Percentiles rank a stretch among this genome's conserved stretches.
phyloP scores from a whole-genome alignment of 2,888 invertebrate genomes.

The Andrena dorsata region DNA sequence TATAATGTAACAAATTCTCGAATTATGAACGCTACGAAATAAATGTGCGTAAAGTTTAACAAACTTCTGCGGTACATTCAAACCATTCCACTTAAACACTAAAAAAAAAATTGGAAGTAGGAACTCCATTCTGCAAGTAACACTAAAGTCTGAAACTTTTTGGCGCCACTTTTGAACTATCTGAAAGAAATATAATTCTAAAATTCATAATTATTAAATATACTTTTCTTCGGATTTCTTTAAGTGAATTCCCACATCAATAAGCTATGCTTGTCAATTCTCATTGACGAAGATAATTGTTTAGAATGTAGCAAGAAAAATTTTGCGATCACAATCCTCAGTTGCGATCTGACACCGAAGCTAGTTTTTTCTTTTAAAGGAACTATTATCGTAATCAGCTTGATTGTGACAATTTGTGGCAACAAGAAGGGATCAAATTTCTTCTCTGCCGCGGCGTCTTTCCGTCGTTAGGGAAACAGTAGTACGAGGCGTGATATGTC shows the following conservation, averaged over 20 bases:
- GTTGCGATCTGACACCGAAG: neutral
- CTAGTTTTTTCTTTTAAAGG: neutral
- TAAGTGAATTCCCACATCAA: too few relatives aligned
- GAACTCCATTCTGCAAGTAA: too few relatives aligned
- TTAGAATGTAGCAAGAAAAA: too few relatives aligned
- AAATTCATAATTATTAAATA: too few relatives aligned
- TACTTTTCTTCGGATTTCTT: too few relatives aligned
- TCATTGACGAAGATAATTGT: too few relatives aligned
- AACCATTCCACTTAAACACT: too few relatives aligned
- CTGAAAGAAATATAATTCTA: too few relatives aligned
- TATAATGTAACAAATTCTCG: constrained; percentile 79
- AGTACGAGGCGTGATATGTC: constrained; percentile 9
- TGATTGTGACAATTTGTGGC: constrained; percentile 19
- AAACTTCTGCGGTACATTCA: neutral
- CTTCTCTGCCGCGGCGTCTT: neutral
- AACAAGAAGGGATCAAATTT: constrained; percentile 16
- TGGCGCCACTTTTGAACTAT: too few relatives aligned
- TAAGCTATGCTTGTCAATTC: too few relatives aligned
- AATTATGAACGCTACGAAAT: constrained; percentile 77
- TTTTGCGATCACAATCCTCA: too few relatives aligned
- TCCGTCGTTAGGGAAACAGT: constrained; percentile 27
- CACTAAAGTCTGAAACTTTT: too few relatives aligned
- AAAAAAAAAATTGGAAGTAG: neutral
- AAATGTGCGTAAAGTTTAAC: constrained; percentile 74
- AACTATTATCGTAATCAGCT: constrained; percentile 8